These are phyloP conservation scores for Pristionchus maxplancki DNA, from an alignment of 2,888 invertebrate genomes.

Conservation along the genomic window DNA sequence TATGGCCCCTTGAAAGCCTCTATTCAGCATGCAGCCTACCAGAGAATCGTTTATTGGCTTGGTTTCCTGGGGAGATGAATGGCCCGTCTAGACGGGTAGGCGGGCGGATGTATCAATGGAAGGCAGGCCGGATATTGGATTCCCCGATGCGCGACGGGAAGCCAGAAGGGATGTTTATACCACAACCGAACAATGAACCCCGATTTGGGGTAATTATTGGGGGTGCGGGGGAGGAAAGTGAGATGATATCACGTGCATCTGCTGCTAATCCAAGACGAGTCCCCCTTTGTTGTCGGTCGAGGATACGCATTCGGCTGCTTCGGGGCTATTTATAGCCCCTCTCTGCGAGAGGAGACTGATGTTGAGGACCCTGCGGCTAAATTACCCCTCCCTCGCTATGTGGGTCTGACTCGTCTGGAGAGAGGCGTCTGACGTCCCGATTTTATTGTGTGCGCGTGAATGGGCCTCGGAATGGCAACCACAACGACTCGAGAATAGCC, in stretches of 20 bases:
- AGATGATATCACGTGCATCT: neutral
- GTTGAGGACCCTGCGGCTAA: neutral
- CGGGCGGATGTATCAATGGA: neutral
- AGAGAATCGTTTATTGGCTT: neutral
- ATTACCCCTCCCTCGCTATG: neutral
- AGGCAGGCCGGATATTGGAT: constrained; percentile 13
- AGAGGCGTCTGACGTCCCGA: neutral
- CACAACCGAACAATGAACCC: neutral
- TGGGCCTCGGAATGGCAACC: neutral
- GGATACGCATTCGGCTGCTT: neutral
- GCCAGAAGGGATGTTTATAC: neutral
- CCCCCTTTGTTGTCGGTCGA: neutral
- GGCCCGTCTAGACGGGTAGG: constrained; percentile 8
- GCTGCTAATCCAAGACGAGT: neutral
- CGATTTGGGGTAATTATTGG: neutral
- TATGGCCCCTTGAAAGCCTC: neutral
- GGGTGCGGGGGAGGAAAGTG: neutral
- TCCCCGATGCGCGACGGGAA: neutral
- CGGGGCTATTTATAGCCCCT: neutral
- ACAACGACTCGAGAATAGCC: neutral
- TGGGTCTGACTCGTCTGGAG: neutral
- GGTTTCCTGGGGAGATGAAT: neutral
- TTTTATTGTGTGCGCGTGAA: constrained; percentile 4
- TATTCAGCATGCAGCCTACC: neutral
- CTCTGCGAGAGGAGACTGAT: too few species aligned